Evolutionary conservation across 2,797 vertebrate genomes (phyloP).

Genomic region (Forpus xanthops): DNA sequence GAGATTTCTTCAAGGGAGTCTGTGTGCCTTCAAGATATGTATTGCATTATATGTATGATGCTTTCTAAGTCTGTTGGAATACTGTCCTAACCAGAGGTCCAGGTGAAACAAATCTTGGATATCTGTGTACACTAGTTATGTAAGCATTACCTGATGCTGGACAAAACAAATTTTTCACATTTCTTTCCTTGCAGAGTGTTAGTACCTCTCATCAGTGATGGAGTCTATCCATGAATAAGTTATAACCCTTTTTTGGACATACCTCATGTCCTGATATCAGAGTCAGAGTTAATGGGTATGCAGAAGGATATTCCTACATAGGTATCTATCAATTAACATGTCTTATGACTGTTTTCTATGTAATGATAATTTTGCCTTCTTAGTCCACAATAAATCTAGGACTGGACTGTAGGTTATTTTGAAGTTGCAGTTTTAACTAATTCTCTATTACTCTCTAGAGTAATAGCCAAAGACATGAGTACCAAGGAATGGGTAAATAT

Average conservation of each 20-base stretch:
- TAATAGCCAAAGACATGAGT: not conserved
- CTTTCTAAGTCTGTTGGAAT: not conserved
- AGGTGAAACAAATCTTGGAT: not conserved
- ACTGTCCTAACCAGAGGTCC: not conserved
- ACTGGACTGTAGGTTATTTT: not conserved
- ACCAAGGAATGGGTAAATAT: not conserved
- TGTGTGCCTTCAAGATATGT: not conserved
- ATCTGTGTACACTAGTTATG: not conserved
- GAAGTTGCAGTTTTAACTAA: not conserved
- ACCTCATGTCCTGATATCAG: fast-evolving
- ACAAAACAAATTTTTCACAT: not conserved
- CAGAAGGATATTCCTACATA: not conserved
- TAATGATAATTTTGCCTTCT: not conserved
- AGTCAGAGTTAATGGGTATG: not conserved
- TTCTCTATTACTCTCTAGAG: not conserved
- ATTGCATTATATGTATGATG: not conserved
- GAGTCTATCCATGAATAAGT: not conserved
- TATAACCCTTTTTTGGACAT: not conserved
- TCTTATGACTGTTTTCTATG: not conserved
- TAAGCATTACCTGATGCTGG: not conserved
- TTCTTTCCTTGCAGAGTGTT: not conserved
- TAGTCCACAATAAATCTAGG: not conserved
- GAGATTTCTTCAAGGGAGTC: not conserved
- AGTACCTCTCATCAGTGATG: not conserved
- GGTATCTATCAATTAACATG: not conserved